phyloP scores from a whole-genome alignment of 2,113 vertebrate species.

The Galbula dea region DNA sequence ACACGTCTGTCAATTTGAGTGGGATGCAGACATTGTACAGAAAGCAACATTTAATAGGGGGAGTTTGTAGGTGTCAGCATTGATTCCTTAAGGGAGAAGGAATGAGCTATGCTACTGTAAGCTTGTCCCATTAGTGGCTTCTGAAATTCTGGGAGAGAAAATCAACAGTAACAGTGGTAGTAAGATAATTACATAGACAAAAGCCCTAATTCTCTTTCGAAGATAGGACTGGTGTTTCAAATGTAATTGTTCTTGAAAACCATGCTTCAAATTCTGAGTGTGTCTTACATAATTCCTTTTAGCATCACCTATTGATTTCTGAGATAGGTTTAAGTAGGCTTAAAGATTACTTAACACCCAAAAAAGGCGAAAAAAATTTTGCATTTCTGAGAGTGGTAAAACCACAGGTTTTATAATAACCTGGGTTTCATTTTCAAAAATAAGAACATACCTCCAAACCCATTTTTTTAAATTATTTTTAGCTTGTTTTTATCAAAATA shows the following conservation, averaged over 20 bases:
- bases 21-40: background rate
- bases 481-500: background rate
- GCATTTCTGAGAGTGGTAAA: background rate
- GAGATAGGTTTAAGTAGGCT: background rate
- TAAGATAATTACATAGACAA: background rate
- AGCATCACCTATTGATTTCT: background rate
- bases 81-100: background rate
- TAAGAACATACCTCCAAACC: background rate
- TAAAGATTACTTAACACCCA: background rate
- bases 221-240: background rate
- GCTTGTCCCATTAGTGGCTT: background rate
- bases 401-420: background rate
- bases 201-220: background rate
- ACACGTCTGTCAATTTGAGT: background rate
- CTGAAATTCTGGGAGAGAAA: background rate
- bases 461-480: background rate
- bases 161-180: rapidly evolving
- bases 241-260: background rate
- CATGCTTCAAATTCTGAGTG: background rate
- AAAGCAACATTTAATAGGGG: background rate
- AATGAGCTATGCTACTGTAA: background rate
- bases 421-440: background rate
- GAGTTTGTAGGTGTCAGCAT: background rate
- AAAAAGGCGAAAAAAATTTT: background rate
- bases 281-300: background rate